A percentile compares a stretch with the other conserved stretches of the same genome.
phyloP scores from a whole-genome alignment of 2,888 invertebrate genomes.

The Lathronympha strigana region DNA sequence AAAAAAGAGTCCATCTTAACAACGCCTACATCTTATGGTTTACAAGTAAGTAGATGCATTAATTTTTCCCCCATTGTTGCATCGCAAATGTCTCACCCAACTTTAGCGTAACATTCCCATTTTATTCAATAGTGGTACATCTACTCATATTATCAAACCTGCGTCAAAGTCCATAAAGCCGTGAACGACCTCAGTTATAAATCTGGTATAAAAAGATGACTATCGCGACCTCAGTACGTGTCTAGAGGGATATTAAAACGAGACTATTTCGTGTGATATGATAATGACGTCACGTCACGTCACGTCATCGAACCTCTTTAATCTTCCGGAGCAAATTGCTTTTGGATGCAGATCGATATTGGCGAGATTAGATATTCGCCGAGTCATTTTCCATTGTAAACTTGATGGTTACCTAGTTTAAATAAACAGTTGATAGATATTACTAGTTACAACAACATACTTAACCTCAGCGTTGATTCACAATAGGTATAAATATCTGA shows the following conservation, averaged over 20 bases:
- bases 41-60: too few species aligned
- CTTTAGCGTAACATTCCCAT: not conserved
- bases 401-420: not conserved
- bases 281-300: slow-evolving; percentile 54
- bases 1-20: too few species aligned
- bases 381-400: slow-evolving; percentile 14
- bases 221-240: slow-evolving; percentile 63
- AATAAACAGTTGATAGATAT: not conserved
- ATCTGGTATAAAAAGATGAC: slow-evolving; percentile 52
- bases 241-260: slow-evolving; percentile 57
- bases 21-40: too few species aligned
- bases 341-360: slow-evolving; percentile 55
- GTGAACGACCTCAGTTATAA: slow-evolving; percentile 45
- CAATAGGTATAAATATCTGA: too few species aligned
- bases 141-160: not conserved
- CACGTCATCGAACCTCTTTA: slow-evolving; percentile 51
- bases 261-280: slow-evolving; percentile 39
- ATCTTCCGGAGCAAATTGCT: slow-evolving; percentile 58
- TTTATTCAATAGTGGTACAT: not conserved
- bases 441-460: not conserved
- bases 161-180: slow-evolving; percentile 48
- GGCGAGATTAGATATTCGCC: slow-evolving; percentile 49
- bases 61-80: too few species aligned
- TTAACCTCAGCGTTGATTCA: not conserved
- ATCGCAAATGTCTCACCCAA: too few species aligned